Evolutionary conservation across 2,888 invertebrate species (phyloP), one percentile per base, ranked within the genome.

Genomic region (Ennomos quercinarius): DNA sequence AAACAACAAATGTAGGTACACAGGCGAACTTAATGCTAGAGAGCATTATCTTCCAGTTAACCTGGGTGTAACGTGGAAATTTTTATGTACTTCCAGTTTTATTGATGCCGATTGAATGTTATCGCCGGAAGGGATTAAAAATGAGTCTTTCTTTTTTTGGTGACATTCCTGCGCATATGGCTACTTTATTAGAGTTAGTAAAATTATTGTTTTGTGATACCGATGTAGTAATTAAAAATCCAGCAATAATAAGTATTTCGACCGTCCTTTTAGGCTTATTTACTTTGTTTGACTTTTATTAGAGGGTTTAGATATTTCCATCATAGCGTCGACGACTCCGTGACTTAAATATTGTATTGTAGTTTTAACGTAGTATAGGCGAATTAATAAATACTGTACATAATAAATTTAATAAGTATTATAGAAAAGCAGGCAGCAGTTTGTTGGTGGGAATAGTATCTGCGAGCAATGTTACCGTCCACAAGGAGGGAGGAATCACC

Each of bases 241-340:
- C 56, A 49, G 61, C 67, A 61, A 64, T 64, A 59, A 46, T 59
- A 55, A 59, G 61, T 57, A 44, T 56, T 52, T 43, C 44, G 34
- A 27, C 64, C 64, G 68, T 64, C 66, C 62, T 40, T 42, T 43
- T 49, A 53, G n/a, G 44, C 42, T 8, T 47, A 52, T 49, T 10
- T 27, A 38, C 48, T 42, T 42, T 40, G 9, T 37, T 48, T 13
- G 35, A 10, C 4, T 40, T 40, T 9, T 35, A 10, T 53, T 34
- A 11, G 10, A 35, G 11, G 3, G 10, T 48, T 42, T 27, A 48
- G 35, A 48, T 43, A 38, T 48, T 42, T 38, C 37, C 27, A 42
- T 42, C 34, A 11, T 13, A 12, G 43, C 17, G 27, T 46, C 53
- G 13, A 39, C 42, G 41, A 42, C 41, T 10, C 42, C 46, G 45